Evolutionary conservation across 2,113 vertebrate species (phyloP).

Genomic region (Peromyscus leucopus): DNA sequence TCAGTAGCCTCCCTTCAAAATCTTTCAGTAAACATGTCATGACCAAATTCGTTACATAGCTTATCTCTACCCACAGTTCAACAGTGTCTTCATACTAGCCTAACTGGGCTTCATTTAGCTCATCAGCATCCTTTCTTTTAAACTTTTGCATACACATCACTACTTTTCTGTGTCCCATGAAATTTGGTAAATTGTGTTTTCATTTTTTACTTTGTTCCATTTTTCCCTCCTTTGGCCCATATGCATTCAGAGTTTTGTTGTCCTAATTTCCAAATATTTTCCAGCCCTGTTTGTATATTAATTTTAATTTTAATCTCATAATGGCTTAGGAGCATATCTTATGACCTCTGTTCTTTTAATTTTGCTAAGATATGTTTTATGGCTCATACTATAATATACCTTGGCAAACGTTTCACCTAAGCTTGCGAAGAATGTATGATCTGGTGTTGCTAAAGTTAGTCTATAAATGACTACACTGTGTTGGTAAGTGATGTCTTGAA

Average conservation of each 20-base stretch:
- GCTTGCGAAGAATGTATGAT: not conserved
- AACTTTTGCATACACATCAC: not conserved
- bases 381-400: not conserved
- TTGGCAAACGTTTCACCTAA: not conserved
- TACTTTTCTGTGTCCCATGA: not conserved
- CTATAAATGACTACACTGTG: not conserved
- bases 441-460: not conserved
- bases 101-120: not conserved
- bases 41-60: not conserved
- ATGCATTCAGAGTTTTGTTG: not conserved
- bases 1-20: conserved; percentile 28
- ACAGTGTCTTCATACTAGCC: not conserved
- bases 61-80: not conserved
- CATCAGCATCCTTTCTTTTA: not conserved
- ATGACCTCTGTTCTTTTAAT: not conserved
- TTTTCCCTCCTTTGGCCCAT: not conserved
- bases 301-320: not conserved
- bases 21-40: not conserved
- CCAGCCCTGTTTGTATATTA: not conserved
- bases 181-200: not conserved
- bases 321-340: not conserved
- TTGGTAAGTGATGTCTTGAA: not conserved
- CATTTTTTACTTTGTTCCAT: not conserved
- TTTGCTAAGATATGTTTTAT: not conserved
- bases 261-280: not conserved